Evolutionary conservation across 2,888 invertebrate genomes (phyloP).

Genomic region (Hydrotaea cyrtoneurina): DNA sequence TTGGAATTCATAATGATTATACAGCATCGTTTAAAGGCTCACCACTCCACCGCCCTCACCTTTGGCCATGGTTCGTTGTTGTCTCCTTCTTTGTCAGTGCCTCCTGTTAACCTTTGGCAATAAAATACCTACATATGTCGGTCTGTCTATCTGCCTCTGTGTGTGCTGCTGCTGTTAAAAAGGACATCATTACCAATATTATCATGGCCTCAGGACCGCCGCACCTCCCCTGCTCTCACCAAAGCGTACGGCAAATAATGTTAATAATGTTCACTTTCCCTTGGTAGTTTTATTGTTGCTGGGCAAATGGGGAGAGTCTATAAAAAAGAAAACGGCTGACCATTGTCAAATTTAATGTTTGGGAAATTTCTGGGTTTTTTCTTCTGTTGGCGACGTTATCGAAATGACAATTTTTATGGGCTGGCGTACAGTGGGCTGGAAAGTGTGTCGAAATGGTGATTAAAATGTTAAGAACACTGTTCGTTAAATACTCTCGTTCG

Average conservation of each 20-base stretch:
- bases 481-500: no score
- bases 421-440: conserved; percentile 46
- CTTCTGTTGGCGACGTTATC: neutral
- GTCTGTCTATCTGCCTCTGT: conserved; percentile 11
- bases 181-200: conserved; percentile 68
- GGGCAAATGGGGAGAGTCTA: conserved; percentile 47
- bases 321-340: conserved; percentile 69
- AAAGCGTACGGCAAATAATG: conserved; percentile 70
- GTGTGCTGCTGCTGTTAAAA: conserved; percentile 42
- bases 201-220: conserved; percentile 44
- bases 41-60: neutral
- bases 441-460: neutral
- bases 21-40: conserved; percentile 4
- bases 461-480: no score
- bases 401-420: neutral
- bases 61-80: no score
- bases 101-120: conserved; percentile 28
- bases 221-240: neutral
- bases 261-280: conserved; percentile 73
- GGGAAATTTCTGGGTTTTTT: conserved; percentile 22
- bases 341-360: conserved; percentile 66
- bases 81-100: neutral
- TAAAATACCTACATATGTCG: conserved; percentile 34
- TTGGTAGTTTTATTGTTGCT: neutral
- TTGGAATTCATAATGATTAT: conserved; percentile 63